These are phyloP conservation scores for Ptilodon capucinus DNA, from an alignment of 2,888 invertebrate genomes.

Conservation along the genomic window DNA sequence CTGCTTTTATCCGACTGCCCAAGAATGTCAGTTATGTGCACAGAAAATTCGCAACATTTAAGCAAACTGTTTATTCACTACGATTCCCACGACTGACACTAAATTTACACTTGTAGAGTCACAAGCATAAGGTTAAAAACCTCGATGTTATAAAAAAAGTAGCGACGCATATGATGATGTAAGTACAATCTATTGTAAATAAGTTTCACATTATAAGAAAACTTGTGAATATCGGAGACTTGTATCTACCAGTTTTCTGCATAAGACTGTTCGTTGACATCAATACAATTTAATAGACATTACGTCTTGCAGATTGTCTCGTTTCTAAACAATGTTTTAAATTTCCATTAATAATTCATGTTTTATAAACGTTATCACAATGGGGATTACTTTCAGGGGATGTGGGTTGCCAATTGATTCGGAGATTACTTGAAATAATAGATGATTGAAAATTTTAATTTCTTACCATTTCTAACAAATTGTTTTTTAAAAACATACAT, in stretches of 20 bases:
- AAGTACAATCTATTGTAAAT: conserved; percentile 30
- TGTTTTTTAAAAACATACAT: no score
- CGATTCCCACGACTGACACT: no score
- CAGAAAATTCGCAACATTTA: no score
- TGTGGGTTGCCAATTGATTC: conserved; percentile 29
- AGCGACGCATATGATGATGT: neutral
- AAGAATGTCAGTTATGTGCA: no score
- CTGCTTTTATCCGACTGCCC: no score
- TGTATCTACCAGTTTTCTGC: conserved; percentile 8
- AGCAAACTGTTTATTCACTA: no score
- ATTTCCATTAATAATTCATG: conserved; percentile 24
- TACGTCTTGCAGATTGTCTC: conserved; percentile 4
- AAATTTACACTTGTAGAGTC: no score
- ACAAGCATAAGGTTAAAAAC: neutral
- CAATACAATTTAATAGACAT: conserved; percentile 8
- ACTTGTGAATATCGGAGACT: conserved; percentile 12
- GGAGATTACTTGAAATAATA: conserved; percentile 25
- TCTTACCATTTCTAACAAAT: no score
- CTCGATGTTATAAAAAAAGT: neutral
- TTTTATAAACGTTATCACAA: conserved; percentile 22
- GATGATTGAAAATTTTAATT: no score
- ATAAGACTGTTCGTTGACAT: conserved; percentile 3
- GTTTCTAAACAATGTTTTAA: conserved; percentile 13
- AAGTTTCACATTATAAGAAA: conserved; percentile 25
- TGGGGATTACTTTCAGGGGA: conserved; percentile 20